phyloP scores from a whole-genome alignment of 1,140 invertebrate genomes.

The Eriocheir sinensis region DNA sequence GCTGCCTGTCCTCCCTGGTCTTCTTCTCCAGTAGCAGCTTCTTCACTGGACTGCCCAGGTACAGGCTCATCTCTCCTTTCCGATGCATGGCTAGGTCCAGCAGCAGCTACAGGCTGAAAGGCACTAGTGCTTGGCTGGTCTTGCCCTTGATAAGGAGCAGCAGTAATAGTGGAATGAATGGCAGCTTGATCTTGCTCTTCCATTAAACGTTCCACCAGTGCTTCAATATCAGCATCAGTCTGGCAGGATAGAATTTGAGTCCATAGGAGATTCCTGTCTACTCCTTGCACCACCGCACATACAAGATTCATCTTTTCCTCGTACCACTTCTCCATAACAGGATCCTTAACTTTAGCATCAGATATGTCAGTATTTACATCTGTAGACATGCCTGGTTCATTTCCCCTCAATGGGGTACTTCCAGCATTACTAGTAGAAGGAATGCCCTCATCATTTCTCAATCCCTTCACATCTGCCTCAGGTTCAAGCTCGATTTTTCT shows the following conservation, averaged over 20 bases:
- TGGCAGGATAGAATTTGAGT: conserved; percentile 35
- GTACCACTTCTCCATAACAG: conserved; percentile 60
- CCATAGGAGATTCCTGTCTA: conserved; percentile 34
- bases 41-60: conserved; percentile 47
- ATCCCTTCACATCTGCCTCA: not conserved
- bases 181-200: conserved; percentile 31
- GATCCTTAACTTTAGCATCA: not conserved
- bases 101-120: conserved; percentile 43
- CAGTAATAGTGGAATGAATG: not conserved
- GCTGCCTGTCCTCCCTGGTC: not conserved
- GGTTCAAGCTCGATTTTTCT: not conserved
- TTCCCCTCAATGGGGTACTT: not conserved
- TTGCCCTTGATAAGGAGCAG: not conserved
- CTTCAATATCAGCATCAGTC: conserved; percentile 64
- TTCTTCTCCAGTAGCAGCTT: conserved; percentile 27
- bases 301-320: conserved; percentile 63
- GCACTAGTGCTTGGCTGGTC: conserved; percentile 61
- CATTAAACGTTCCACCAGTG: conserved; percentile 54
- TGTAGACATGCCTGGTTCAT: not conserved
- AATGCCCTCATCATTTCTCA: not conserved
- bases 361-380: not conserved
- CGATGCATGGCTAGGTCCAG: not conserved
- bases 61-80: not conserved
- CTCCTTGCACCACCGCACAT: conserved; percentile 43
- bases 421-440: conserved; percentile 65